Evolutionary conservation across 1,140 invertebrate genomes (phyloP), one percentile per base, ranked within the genome.

Genomic region (Copidosoma floridanum): DNA sequence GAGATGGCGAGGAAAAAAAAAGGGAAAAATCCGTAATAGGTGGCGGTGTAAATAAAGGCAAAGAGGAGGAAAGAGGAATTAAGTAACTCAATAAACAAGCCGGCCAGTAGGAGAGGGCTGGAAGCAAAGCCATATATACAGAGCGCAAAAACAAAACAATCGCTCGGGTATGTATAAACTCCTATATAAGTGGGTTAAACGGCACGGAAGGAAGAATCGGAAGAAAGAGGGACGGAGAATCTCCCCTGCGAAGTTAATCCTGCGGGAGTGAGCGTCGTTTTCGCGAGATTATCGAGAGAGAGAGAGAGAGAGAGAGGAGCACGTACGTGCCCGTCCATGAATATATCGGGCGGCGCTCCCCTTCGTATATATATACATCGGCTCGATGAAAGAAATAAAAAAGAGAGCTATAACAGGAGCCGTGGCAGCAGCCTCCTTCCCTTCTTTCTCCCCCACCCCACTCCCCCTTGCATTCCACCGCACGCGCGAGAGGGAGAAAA

Each of bases 211-310:
- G 52, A 56, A 60, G 52, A 46, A 50, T 59, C 32, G 48, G 35
- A 35, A 58, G 41, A 53, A 46, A 61, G 51, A 63, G 56, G 23
- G 64, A 38, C n/a, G n/a, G 63, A 54, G 60, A 12, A 32, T 32
- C 61, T 61, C 62, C 64, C 57, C 61, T 47, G 66, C 51, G 54
- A 66, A 65, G 62, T 65, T 64, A 71, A 71, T 71, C 69, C 69
- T 67, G 59, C 53, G 62, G 66, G 71, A 46, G 50, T 2, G 46
- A 40, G 24, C 54, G 68, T 68, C 69, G 66, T 68, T 65, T 65
- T 66, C 69, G 64, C 66, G n/a, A 71, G 71, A 74, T 74, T 73
- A 74, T 74, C 69, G 70, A 65, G 65, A 65, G 68, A 44, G 41
- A 4, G 41, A 2, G 38, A 3, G 4, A 40, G n/a, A 21, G 4